These are phyloP conservation scores for Crepidodera aurea DNA, from an alignment of 2,888 invertebrate genomes.

Conservation along the genomic window DNA sequence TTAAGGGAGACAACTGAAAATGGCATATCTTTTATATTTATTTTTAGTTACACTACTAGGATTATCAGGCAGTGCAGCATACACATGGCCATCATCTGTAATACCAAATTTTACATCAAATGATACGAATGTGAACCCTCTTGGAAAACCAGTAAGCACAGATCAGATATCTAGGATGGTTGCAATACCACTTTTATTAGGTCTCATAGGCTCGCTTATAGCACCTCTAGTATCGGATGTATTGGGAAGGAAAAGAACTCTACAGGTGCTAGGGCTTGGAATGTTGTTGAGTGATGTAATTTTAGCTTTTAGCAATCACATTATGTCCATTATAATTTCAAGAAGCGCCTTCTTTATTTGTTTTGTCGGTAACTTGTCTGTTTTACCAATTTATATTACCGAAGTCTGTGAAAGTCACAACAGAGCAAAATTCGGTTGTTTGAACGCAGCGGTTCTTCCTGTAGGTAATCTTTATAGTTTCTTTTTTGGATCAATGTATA, in stretches of 20 bases:
- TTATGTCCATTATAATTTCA: background rate
- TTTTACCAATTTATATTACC: conserved; percentile 9
- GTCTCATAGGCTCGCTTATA: background rate
- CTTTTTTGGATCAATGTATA: conserved; percentile 13
- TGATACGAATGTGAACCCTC: background rate
- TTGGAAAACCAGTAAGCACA: background rate
- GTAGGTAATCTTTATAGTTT: conserved; percentile 19
- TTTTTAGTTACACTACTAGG: background rate
- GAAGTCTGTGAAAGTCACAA: conserved; percentile 23
- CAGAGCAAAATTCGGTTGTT: background rate
- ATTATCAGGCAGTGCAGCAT: background rate
- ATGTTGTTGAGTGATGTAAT: background rate
- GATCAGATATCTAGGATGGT: conserved; percentile 13
- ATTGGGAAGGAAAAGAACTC: conserved; percentile 11
- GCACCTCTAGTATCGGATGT: conserved; percentile 8
- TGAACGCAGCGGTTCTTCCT: background rate
- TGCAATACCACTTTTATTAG: conserved; percentile 5
- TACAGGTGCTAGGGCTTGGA: background rate
- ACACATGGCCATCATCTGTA: conserved; percentile 12
- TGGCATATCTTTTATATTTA: too few relatives aligned
- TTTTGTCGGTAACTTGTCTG: background rate
- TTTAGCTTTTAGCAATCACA: conserved; percentile 13
- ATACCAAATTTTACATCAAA: background rate
- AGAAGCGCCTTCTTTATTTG: background rate
- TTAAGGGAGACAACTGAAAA: too few relatives aligned